Conservation (phyloP, 2,888 invertebrate species). For the Tetranychus truncatus region DNA sequence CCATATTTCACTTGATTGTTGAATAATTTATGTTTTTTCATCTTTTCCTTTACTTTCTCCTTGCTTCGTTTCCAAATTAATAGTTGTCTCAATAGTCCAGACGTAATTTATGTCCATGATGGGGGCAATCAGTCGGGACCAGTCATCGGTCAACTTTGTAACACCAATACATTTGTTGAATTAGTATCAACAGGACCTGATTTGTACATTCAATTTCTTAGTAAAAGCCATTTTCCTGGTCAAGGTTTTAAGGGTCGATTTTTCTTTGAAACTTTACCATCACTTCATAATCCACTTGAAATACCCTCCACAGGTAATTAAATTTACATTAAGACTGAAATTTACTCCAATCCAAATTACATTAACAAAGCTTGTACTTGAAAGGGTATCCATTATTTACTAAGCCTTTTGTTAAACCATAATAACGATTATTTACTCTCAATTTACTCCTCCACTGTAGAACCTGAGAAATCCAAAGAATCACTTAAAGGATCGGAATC, state of each 20-base stretch:
- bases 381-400: background rate
- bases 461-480: too few species aligned
- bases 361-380: background rate
- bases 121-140: constrained; percentile 53
- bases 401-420: background rate
- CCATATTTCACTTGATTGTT: too few species aligned
- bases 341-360: background rate
- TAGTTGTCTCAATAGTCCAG: constrained; percentile 62
- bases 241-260: constrained; percentile 54
- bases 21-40: background rate
- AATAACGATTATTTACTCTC: too few species aligned
- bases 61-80: constrained; percentile 29
- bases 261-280: constrained; percentile 26
- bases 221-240: constrained; percentile 57
- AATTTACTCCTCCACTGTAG: too few species aligned
- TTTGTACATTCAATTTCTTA: constrained; percentile 61
- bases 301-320: constrained; percentile 24
- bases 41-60: constrained; percentile 20
- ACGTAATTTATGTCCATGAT: constrained; percentile 67
- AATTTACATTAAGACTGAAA: background rate
- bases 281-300: constrained; percentile 18
- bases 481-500: too few species aligned
- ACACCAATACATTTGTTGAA: constrained; percentile 55
- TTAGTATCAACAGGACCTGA: constrained; percentile 64
- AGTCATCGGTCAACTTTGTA: constrained; percentile 62